These are phyloP conservation scores for Hypocryptadius cinnamomeus DNA, from an alignment of 2,113 vertebrate species.

Conservation along the genomic window DNA sequence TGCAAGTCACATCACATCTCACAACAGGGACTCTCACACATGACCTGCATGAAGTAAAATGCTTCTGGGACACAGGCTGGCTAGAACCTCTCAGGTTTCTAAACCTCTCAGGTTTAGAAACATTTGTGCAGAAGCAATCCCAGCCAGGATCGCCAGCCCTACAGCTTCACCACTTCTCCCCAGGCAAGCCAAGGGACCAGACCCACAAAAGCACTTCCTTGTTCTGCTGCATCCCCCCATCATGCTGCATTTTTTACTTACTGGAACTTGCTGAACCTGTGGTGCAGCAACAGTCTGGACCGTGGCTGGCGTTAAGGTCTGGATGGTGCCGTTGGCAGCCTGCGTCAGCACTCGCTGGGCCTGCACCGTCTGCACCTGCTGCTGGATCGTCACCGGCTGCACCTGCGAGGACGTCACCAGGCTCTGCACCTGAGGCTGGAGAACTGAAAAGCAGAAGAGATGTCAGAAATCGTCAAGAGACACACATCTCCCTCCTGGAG, in stretches of 20 bases:
- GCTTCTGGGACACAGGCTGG: background rate
- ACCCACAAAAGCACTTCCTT: background rate
- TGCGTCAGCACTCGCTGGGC: conserved; percentile 84
- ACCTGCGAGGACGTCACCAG: conserved; percentile 89
- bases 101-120: background rate
- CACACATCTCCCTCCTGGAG: background rate
- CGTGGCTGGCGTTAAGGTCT: conserved; percentile 82
- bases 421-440: conserved; percentile 93
- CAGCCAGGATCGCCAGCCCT: background rate
- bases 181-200: background rate
- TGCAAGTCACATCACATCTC: background rate
- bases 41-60: background rate
- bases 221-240: background rate
- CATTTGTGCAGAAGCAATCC: background rate
- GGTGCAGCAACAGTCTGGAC: conserved; percentile 87
- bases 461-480: background rate
- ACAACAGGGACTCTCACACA: background rate
- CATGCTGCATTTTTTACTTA: background rate
- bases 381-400: conserved; percentile 90
- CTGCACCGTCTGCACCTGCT: conserved; percentile 81
- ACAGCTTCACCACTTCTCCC: background rate
- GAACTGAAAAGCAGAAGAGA: conserved; percentile 70
- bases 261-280: conserved; percentile 89
- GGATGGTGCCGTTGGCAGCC: conserved; percentile 83
- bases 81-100: background rate